Conservation (phyloP, 2,888 invertebrate genomes). For the Drosophila setosimentum region DNA sequence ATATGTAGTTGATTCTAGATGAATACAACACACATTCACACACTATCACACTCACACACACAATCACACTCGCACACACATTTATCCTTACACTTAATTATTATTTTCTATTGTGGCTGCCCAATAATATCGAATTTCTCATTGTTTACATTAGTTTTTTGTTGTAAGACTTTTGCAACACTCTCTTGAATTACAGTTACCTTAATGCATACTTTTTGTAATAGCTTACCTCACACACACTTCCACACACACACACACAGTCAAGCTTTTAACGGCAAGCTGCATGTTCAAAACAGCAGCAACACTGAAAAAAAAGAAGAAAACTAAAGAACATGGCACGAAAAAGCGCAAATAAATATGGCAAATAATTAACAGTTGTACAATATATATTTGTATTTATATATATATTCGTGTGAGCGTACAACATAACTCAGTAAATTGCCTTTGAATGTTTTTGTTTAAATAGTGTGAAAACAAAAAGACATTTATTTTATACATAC, state of each 20-base stretch:
- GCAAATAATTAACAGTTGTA: constrained; percentile 4
- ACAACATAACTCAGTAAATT: constrained; percentile 12
- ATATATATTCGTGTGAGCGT: constrained; percentile 1
- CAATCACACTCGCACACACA: neutral
- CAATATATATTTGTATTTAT: neutral
- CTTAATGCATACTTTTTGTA: neutral
- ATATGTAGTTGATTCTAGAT: neutral
- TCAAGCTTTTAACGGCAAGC: constrained; percentile 22
- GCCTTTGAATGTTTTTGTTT: neutral
- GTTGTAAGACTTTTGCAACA: constrained; percentile 18
- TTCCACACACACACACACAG: constrained; percentile 7
- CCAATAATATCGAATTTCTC: constrained; percentile 28
- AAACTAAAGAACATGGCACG: constrained; percentile 5
- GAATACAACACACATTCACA: neutral
- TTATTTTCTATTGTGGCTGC: constrained; percentile 9
- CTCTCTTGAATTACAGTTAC: neutral
- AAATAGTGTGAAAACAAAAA: constrained; percentile 49
- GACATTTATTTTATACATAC: constrained; percentile 66
- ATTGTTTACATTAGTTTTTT: constrained; percentile 1
- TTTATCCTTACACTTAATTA: neutral
- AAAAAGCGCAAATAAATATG: constrained; percentile 30
- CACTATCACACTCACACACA: neutral
- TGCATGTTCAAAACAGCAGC: neutral
- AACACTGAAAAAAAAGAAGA: constrained; percentile 2
- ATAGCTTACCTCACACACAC: neutral